phyloP scores from a whole-genome alignment of 2,797 vertebrate species.

The Rallus crepitans region DNA sequence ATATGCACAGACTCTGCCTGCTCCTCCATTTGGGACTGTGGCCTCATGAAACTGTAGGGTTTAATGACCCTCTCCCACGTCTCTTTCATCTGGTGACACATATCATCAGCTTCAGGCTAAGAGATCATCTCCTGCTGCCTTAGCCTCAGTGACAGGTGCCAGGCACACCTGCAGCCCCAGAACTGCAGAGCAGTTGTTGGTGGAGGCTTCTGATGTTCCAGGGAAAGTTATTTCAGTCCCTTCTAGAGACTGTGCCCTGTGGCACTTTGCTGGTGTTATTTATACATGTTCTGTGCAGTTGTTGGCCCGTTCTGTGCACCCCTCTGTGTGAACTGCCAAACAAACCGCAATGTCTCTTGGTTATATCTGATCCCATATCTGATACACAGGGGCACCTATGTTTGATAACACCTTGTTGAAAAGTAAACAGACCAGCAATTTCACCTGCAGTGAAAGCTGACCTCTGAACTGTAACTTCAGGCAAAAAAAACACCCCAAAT shows the following conservation, averaged over 20 bases:
- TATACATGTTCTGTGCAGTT: background rate
- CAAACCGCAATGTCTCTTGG: background rate
- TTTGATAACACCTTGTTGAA: background rate
- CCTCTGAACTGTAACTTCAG: background rate
- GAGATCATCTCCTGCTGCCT: background rate
- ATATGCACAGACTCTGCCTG: background rate
- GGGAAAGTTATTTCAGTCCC: background rate
- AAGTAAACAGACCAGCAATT: background rate
- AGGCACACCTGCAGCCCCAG: background rate
- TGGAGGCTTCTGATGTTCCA: background rate
- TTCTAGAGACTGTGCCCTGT: rapidly evolving
- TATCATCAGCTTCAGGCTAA: background rate
- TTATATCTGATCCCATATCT: background rate
- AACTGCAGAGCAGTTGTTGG: background rate
- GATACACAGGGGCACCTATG: background rate
- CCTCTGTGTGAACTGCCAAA: rapidly evolving
- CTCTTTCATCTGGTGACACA: background rate
- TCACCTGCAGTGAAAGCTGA: background rate
- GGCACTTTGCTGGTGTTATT: background rate
- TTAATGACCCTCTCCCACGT: background rate
- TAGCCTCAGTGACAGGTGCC: background rate
- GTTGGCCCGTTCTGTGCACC: background rate
- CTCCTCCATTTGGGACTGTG: background rate
- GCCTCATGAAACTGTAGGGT: background rate
- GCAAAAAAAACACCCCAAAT: background rate